A percentile compares a stretch with the other conserved stretches of the same genome.
Evolutionary conservation across 2,888 invertebrate genomes (phyloP).

Genomic region (Xylophagus ater): DNA sequence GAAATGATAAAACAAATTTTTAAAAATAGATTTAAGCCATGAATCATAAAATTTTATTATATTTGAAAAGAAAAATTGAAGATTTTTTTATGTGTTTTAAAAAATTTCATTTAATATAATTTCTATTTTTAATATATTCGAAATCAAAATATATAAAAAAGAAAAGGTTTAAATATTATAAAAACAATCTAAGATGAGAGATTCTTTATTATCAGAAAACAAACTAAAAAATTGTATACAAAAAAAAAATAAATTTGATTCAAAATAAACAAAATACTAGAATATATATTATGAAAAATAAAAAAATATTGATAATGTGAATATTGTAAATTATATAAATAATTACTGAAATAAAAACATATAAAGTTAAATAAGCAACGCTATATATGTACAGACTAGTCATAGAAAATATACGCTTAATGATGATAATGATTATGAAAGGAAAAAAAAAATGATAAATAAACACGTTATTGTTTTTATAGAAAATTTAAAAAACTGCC

Average conservation of each 20-base stretch:
- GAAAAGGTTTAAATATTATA: too few relatives aligned
- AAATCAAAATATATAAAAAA: too few relatives aligned
- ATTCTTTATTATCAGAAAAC: too few relatives aligned
- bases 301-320: conserved; percentile 3
- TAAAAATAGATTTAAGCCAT: too few relatives aligned
- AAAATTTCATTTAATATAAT: too few relatives aligned
- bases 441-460: conserved; percentile 6
- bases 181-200: too few relatives aligned
- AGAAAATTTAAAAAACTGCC: conserved; percentile 7
- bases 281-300: not conserved
- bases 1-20: too few relatives aligned
- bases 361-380: conserved; percentile 11
- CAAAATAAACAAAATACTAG: not conserved
- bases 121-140: too few relatives aligned
- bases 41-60: too few relatives aligned
- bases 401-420: conserved; percentile 14
- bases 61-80: too few relatives aligned
- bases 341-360: conserved; percentile 4
- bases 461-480: conserved; percentile 11
- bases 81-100: too few relatives aligned
- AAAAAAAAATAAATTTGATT: conserved; percentile 2
- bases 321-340: conserved; percentile 1
- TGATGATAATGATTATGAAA: conserved; percentile 1
- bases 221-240: conserved; percentile 7
- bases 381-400: conserved; percentile 14